Base-by-base conservation (phyloP, 2,888 invertebrate genomes). In the Coenonympha arcania region DNA sequence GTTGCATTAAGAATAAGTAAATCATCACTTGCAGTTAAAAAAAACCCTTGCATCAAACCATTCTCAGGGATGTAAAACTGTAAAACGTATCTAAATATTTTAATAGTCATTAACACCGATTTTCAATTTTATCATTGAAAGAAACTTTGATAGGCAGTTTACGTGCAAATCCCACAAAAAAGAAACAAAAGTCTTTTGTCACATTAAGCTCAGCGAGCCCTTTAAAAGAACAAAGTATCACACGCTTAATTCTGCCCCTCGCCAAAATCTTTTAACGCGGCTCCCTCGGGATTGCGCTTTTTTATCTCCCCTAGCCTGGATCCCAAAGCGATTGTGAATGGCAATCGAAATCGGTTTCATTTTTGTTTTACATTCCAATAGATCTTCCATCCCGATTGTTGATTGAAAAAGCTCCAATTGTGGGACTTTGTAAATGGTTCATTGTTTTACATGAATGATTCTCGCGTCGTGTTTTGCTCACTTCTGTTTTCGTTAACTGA, bases 151-250 rank as follows among this genome's bases (percentile, higher is more conserved):
- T 24, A 24, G 24, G 24, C 9, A 34, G 15, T n/a, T n/a, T n/a
- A n/a, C n/a, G n/a, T n/a, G n/a, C n/a, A n/a, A n/a, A 18, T 15
- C 8, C 16, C 40, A 15, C 28, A 26, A 48, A 43, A 39, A 52
- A 19, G 19, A 24, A 22, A 30, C 28, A 36, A 31, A 34, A 42
- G 30, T 31, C 47, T 48, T 47, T 50, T 49, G 49, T 53, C 53
- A 53, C 48, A 55, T 54, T 49, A 55, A 50, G 30, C 47, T 39
- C 41, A 44, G 43, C 46, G 43, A 60, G 56, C 62, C 75, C 71
- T 73, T 80, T 79, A 76, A 79, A 76, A 79, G 77, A 76, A 80
- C 79, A 82, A 80, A 80, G 79, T 80, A 79, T 78, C 76, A 73
- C 73, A 41, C 74, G 68, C 64, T 70, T 69, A 71, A 74, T 72